Evolutionary conservation across 2,888 invertebrate species (phyloP).

Genomic region (Leptopilina syphax): DNA sequence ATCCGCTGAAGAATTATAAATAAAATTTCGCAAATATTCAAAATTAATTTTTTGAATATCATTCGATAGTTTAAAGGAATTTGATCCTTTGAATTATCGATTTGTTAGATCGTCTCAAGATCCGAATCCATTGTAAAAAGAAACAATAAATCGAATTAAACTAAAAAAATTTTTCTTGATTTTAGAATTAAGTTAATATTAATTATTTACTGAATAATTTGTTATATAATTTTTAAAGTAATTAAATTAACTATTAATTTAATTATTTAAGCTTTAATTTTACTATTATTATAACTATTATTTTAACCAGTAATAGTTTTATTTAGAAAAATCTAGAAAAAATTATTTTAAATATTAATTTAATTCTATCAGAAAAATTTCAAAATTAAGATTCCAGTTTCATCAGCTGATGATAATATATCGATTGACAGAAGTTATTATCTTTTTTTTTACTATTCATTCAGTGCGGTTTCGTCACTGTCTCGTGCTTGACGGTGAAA

Average conservation of each 20-base stretch:
- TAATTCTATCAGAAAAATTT: neutral
- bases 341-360: neutral
- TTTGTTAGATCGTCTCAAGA: neutral
- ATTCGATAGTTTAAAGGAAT: neutral
- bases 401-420: constrained; percentile 26
- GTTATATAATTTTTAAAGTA: too few species aligned
- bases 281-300: too few species aligned
- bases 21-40: neutral
- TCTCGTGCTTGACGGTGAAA: neutral
- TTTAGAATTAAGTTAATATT: neutral
- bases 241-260: too few species aligned
- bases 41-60: neutral
- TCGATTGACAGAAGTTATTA: neutral
- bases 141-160: neutral
- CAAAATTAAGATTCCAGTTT: constrained; percentile 10
- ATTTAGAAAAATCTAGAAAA: too few species aligned
- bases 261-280: too few species aligned
- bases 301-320: too few species aligned
- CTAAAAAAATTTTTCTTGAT: neutral
- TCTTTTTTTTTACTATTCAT: neutral
- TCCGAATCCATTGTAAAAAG: neutral
- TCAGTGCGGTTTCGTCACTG: too few species aligned
- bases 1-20: neutral
- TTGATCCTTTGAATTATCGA: neutral
- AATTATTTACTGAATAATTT: neutral